Base-by-base conservation (phyloP, 2,888 invertebrate species). In the Rambutsinella grinnellia region DNA sequence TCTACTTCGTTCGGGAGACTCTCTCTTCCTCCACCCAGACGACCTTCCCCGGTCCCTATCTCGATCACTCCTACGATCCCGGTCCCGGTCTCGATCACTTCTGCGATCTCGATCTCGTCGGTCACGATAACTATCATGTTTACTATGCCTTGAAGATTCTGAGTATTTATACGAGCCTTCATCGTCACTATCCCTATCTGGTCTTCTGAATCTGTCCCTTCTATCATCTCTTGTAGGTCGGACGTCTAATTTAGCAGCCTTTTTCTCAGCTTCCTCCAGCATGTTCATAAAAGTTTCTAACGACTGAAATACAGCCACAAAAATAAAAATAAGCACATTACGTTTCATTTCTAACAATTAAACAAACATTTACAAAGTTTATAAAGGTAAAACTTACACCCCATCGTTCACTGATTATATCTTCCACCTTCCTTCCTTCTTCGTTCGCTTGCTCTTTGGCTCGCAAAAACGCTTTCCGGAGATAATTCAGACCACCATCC, bases 391-490 rank as follows among this genome's bases (percentile, higher is more conserved):
- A n/a, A 85, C 87, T 86, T 85, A 88, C 88, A 85, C 91, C 91
- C 88, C 89, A 91, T 85, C 90, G 86, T 83, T 89, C 89, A 19
- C 88, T 87, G 28, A 89, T 90, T 36, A 91, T 86, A 69, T 90
- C 89, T 81, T 90, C 90, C 51, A 90, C 76, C 58, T 86, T 85
- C 74, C 86, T 86, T 3, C 88, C 88, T 83, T 89, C 88, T 58
- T 89, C 88, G 61, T 85, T 81, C 0, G 90, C 90, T 83, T 89
- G 89, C 81, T 91, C 88, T 81, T 88, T 85, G 58, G 89, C 89
- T 79, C 90, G 85, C 69, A 86, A 85, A 71, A 89, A 87, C 53
- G 90, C 88, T 83, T 88, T 89, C 57, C 86, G 87, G 68, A 90
- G 84, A 90, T 90, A 91, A 44, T 82, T 85, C 84, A 84, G 85